Evolutionary conservation across 2,113 vertebrate genomes (phyloP), one percentile per base, ranked within the genome.

Genomic region (Pterophyllum scalare): DNA sequence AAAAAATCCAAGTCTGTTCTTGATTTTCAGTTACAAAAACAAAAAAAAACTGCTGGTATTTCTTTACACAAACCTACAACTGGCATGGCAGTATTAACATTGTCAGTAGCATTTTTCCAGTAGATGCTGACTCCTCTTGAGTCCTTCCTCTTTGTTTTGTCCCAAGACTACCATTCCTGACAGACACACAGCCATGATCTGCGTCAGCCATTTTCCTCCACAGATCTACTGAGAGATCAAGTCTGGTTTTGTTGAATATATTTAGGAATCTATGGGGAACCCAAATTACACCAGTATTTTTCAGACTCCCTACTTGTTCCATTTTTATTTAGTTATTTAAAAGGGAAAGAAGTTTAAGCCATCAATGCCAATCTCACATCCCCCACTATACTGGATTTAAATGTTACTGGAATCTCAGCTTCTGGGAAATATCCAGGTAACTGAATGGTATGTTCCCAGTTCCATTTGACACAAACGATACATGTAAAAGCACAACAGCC

Each of bases 131-230:
- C 28, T 33, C 88, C 78, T 80, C 60, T 64, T 2, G 54, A 88
- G 65, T 86, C 75, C 79, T 75, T 86, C 86, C 85, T 72, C 85
- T 87, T 78, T 87, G 64, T 88, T 91, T 85, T 89, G 62, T 82
- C 87, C 77, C 82, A 94, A 65, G 33, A 33, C 33, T 80, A 61
- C 82, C 86, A 82, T 81, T 94, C 84, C 72, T 93, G 89, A 95
- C 90, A 90, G 87, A 72, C 38, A 38, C 33, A 35, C 35, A 38
- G 35, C 35, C 35, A 38, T 8, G 35, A 38, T 38, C 35, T 38
- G 8, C 10, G 10, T 38, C 35, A 74, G 75, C 87, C 81, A 75
- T 82, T 91, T 81, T 80, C 79, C 75, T 84, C 52, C 84, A 40
- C 89, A 89, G 81, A 83, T 79, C 65, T 58, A 3, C 46, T 31